These are phyloP conservation scores for Thereva unica DNA, from an alignment of 2,888 invertebrate genomes.

Conservation along the genomic window DNA sequence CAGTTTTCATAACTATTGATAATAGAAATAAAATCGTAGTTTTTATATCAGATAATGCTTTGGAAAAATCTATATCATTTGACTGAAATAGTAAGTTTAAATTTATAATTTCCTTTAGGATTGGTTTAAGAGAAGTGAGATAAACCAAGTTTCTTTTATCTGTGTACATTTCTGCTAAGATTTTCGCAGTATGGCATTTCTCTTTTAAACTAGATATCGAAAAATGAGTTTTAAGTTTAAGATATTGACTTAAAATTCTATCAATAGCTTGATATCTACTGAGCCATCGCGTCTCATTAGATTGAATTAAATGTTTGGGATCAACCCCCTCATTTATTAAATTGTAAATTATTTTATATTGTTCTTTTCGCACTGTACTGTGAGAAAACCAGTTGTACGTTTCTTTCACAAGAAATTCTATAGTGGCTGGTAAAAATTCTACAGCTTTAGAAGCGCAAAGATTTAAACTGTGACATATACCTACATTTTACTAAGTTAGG, in stretches of 20 bases:
- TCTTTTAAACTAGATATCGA: constrained; percentile 15
- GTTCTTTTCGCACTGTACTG: background rate
- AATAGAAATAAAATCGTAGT: no score
- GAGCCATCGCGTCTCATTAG: constrained; percentile 5
- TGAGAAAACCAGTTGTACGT: constrained; percentile 1
- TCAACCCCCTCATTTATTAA: background rate
- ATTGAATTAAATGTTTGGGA: background rate
- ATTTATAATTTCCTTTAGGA: constrained; percentile 3
- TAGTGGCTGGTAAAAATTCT: background rate
- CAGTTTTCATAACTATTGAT: no score
- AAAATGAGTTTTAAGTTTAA: constrained; percentile 11
- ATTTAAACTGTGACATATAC: constrained; percentile 10
- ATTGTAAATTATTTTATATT: constrained; percentile 1
- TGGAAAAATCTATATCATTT: background rate
- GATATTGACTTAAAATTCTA: background rate
- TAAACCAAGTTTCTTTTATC: background rate
- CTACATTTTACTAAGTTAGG: background rate
- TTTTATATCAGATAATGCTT: background rate
- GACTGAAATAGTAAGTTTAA: constrained; percentile 2
- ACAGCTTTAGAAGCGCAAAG: constrained; percentile 1
- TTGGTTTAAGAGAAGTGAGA: background rate
- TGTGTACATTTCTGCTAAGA: constrained; percentile 2
- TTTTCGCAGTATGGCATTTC: constrained; percentile 32
- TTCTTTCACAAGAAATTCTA: constrained; percentile 11
- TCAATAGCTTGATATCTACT: background rate